Evolutionary conservation across 2,797 vertebrate genomes (phyloP), one percentile per base, ranked within the genome.

Genomic region (Myotis pilosus): DNA sequence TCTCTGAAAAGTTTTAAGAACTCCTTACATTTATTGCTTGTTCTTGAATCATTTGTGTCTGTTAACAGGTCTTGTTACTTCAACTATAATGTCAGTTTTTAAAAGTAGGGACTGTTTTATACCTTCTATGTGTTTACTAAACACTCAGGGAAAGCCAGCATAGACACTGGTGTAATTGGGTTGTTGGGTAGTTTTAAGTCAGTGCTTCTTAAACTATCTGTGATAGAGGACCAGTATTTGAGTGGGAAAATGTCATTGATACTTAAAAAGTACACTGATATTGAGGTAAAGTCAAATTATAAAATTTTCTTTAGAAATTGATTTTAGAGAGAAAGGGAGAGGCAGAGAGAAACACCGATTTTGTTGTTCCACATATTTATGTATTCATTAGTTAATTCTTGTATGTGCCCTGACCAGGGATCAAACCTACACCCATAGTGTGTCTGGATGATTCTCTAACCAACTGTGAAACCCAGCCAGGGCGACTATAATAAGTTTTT

Each of bases 11-110:
- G 22, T 92, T 87, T 49, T 75, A 75, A 51, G 49, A 33, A 19
- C 55, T 33, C 36, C 19, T 49, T 87, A 47, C 8, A 66, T 60
- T 86, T 76, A 68, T 69, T 87, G 57, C 69, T 82, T 86, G 36
- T 78, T 92, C 62, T 86, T 74, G 11, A 80, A 20, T 64, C 30
- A 64, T 75, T 55, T 76, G 33, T 71, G 5, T 88, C 20, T 72
- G 53, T 86, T 80, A 36, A n/a, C n/a, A n/a, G n/a, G 66, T 86
- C 28, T 88, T 94, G 28, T 80, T 90, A 64, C 28, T 94, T 33
- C 36, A 78, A 51, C 16, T 38, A n/a, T 20, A 30, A 28, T 79
- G 55, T 64, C 47, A 62, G 13, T 55, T 68, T 91, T 78, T 84
- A 13, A 87, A 92, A 85, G 82, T 23, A 44, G 51, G 79, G 38